Percentiles rank a stretch among this genome's conserved stretches.
phyloP scores from a whole-genome alignment of 2,888 invertebrate genomes.

The Theodoxus fluviatilis region DNA sequence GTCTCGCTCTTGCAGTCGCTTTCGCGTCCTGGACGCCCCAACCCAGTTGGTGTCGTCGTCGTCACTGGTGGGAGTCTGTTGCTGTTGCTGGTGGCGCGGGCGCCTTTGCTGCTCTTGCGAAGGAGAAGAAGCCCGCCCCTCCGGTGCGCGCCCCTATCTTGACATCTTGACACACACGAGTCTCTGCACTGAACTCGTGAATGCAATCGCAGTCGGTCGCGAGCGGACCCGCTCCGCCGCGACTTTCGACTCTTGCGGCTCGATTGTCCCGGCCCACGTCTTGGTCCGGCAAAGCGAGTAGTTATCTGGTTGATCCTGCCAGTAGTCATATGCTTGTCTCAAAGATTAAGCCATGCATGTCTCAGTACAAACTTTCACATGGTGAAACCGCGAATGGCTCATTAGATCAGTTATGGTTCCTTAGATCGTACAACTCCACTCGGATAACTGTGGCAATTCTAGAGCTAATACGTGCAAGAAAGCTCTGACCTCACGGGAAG shows the following conservation, averaged over 20 bases:
- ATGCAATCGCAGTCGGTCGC: slow-evolving; percentile 13
- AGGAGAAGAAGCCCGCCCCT: too few relatives aligned
- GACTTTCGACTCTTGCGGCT: not conserved
- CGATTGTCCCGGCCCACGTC: not conserved
- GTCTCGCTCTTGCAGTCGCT: too few relatives aligned
- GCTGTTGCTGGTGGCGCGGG: too few relatives aligned
- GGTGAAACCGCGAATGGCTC: slow-evolving; percentile 64
- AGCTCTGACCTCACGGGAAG: slow-evolving; percentile 52
- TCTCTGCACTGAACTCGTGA: too few relatives aligned
- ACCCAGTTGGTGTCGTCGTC: too few relatives aligned
- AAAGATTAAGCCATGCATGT: slow-evolving; percentile 75
- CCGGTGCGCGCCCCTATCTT: too few relatives aligned
- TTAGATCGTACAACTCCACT: slow-evolving; percentile 64
- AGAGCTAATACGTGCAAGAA: slow-evolving; percentile 74
- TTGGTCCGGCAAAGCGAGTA: not conserved
- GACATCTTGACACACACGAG: too few relatives aligned
- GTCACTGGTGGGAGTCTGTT: too few relatives aligned
- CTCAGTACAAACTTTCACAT: slow-evolving; percentile 68
- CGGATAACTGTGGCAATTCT: slow-evolving; percentile 75
- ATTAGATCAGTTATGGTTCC: slow-evolving; percentile 63
- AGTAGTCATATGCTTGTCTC: slow-evolving; percentile 75
- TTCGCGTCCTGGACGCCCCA: too few relatives aligned
- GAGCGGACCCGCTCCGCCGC: not conserved
- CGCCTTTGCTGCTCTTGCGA: too few relatives aligned
- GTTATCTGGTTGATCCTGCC: slow-evolving; percentile 71